phyloP scores from a whole-genome alignment of 2,113 vertebrate genomes.

The Chitala chitala region DNA sequence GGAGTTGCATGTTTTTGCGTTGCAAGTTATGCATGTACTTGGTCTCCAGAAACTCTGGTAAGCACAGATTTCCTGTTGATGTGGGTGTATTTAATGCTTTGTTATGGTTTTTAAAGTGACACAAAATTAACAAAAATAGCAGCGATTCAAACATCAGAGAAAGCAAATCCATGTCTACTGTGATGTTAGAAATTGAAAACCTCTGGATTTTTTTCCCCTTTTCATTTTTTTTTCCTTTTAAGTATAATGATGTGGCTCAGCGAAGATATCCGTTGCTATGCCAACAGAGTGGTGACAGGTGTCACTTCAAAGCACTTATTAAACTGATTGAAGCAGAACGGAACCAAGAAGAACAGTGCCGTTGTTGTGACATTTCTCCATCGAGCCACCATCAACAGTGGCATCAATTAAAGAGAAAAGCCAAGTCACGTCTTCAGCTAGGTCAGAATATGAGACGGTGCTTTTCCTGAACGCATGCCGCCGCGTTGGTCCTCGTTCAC shows the following conservation, averaged over 20 bases:
- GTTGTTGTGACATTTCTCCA: neutral
- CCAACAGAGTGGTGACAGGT: neutral
- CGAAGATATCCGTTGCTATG: neutral
- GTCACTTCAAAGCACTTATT: constrained; percentile 9
- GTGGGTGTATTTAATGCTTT: neutral
- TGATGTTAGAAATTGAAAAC: neutral
- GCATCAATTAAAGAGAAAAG: neutral
- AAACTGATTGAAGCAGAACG: neutral
- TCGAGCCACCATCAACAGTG: neutral
- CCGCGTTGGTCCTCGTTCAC: neutral
- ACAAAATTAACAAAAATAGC: neutral
- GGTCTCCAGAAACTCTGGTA: neutral
- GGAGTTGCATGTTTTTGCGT: neutral
- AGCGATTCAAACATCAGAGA: neutral
- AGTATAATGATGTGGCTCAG: neutral
- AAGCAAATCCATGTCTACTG: neutral
- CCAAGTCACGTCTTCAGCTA: neutral
- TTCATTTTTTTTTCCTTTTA: constrained; percentile 1
- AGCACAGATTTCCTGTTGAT: neutral
- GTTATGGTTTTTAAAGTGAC: too few relatives aligned
- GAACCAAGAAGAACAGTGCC: neutral
- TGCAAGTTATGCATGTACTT: constrained; percentile 10
- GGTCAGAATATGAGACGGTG: neutral
- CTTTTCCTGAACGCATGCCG: neutral
- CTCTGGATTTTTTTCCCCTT: neutral